phyloP scores from a whole-genome alignment of 2,113 vertebrate genomes.

The Oreamnos americanus region DNA sequence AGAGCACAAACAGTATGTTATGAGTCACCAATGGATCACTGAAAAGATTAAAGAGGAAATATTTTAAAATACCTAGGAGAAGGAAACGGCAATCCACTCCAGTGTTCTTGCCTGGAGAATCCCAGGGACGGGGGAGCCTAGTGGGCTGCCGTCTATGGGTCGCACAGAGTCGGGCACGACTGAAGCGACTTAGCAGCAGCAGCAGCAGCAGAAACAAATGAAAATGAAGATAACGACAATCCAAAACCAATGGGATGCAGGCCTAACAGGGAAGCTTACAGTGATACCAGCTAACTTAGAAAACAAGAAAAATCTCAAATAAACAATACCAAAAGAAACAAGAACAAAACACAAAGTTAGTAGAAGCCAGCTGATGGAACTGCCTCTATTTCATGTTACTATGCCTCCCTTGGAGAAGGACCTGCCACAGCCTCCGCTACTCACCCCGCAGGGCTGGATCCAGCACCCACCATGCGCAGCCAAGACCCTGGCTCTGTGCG shows the following conservation, averaged over 20 bases:
- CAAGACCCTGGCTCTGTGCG: not conserved
- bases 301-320: not conserved
- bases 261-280: not conserved
- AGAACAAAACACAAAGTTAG: not conserved
- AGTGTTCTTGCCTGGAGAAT: too few species aligned
- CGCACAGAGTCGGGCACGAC: too few species aligned
- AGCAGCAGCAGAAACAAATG: not conserved
- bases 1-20: not conserved
- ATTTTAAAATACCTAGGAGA: not conserved
- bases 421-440: not conserved
- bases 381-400: not conserved
- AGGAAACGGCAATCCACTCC: too few species aligned
- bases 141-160: too few species aligned
- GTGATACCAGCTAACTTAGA: not conserved
- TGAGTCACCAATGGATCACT: not conserved
- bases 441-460: not conserved
- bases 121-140: too few species aligned
- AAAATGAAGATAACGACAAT: not conserved
- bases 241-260: not conserved
- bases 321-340: not conserved
- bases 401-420: not conserved
- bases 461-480: fast-evolving
- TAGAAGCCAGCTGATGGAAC: not conserved
- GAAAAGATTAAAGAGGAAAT: not conserved
- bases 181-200: too few species aligned